These are phyloP conservation scores for Poeciliopsis infans DNA, from an alignment of 2,797 vertebrate species.

Conservation along the genomic window DNA sequence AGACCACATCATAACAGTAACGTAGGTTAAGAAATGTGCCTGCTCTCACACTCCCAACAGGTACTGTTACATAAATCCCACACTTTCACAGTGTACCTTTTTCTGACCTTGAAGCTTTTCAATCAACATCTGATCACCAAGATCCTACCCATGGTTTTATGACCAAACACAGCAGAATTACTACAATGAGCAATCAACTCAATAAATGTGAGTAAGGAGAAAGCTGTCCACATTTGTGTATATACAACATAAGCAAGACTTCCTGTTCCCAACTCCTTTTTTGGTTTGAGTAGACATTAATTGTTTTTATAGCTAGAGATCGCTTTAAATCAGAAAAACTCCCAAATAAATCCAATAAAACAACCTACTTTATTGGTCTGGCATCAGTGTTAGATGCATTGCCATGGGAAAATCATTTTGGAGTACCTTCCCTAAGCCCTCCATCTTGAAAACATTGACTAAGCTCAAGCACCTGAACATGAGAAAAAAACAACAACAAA, in stretches of 20 bases:
- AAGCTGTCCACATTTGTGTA: not conserved
- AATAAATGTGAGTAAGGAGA: not conserved
- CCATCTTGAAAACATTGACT: slow-evolving; percentile 19
- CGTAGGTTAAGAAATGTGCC: not conserved
- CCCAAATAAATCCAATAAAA: slow-evolving; percentile 25
- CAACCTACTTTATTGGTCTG: slow-evolving; percentile 28
- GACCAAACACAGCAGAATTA: not conserved
- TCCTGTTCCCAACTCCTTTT: not conserved
- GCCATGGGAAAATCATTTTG: slow-evolving; percentile 15
- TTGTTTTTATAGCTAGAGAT: slow-evolving; percentile 18
- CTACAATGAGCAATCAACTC: not conserved
- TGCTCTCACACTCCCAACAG: not conserved
- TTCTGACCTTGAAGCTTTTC: not conserved
- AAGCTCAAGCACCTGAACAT: slow-evolving; percentile 36
- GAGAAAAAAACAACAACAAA: slow-evolving; percentile 5
- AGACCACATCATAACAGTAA: not conserved
- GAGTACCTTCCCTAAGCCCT: not conserved
- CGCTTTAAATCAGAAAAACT: slow-evolving; percentile 7
- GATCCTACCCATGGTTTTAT: not conserved
- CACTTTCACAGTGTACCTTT: not conserved
- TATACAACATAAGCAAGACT: not conserved
- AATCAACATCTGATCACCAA: not conserved
- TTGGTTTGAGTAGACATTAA: not conserved
- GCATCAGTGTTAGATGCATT: not conserved
- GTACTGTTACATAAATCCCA: not conserved